Evolutionary conservation across 2,888 invertebrate species (phyloP).

Genomic region (Automeris io): DNA sequence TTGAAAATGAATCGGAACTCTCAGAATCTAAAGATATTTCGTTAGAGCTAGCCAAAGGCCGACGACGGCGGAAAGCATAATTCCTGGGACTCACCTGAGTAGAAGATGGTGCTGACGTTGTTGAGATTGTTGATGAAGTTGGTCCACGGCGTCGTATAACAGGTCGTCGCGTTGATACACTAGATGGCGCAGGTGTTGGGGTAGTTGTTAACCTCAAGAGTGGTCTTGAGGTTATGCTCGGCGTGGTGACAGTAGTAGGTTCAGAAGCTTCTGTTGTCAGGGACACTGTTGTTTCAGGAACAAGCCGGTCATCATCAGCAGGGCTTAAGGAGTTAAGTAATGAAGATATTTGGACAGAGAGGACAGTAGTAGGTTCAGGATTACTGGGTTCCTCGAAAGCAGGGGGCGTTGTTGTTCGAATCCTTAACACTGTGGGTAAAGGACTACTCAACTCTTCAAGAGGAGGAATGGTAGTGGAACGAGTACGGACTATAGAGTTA

Average conservation of each 20-base stretch:
- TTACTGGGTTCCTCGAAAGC: constrained; percentile 30
- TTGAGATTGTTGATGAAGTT: constrained; percentile 34
- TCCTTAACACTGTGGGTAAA: constrained; percentile 42
- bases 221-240: constrained; percentile 33
- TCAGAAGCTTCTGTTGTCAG: constrained; percentile 34
- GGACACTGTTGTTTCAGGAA: constrained; percentile 31
- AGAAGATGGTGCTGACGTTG: constrained; percentile 35
- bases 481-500: constrained; percentile 51
- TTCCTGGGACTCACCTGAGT: constrained; percentile 78
- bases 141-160: constrained; percentile 44
- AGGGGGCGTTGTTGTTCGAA: constrained; percentile 43
- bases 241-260: constrained; percentile 35
- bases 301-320: constrained; percentile 28
- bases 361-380: constrained; percentile 60
- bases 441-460: constrained; percentile 28
- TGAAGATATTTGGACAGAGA: constrained; percentile 66
- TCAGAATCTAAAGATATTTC: constrained; percentile 58
- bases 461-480: constrained; percentile 46
- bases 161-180: constrained; percentile 33
- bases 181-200: constrained; percentile 22
- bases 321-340: constrained; percentile 51
- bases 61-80: constrained; percentile 63
- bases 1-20: constrained; percentile 35
- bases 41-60: constrained; percentile 52
- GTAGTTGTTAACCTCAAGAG: constrained; percentile 22